A percentile compares a stretch with the other conserved stretches of the same genome.
phyloP scores from a whole-genome alignment of 2,113 vertebrate species.

The Sialia sialis region DNA sequence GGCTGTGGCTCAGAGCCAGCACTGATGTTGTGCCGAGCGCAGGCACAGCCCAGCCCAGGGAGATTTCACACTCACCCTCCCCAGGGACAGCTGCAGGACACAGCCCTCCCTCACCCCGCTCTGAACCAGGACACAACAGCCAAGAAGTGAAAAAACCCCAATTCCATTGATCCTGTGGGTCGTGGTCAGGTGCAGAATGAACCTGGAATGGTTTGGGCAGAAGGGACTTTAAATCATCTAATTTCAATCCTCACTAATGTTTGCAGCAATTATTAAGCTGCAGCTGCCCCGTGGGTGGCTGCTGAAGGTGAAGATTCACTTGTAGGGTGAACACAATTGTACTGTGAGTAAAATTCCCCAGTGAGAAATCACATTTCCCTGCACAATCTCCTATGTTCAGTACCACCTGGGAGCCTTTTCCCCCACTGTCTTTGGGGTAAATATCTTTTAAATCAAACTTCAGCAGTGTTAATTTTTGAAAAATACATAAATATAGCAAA shows the following conservation, averaged over 20 bases:
- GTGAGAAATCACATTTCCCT: neutral
- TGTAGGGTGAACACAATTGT: neutral
- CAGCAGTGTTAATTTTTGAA: neutral
- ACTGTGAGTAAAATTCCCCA: neutral
- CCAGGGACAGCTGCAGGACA: neutral
- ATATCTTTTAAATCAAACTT: neutral
- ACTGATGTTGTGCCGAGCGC: neutral
- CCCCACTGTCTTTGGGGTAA: neutral
- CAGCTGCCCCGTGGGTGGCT: neutral
- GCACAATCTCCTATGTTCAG: neutral
- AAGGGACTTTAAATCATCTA: neutral
- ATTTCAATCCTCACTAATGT: neutral
- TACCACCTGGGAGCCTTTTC: neutral
- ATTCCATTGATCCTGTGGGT: accelerated
- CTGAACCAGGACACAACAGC: neutral
- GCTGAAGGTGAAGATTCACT: neutral
- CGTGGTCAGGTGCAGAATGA: neutral
- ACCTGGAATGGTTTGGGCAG: neutral
- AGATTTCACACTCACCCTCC: neutral
- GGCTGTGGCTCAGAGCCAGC: neutral
- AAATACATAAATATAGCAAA: neutral
- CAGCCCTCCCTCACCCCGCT: neutral
- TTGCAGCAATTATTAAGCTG: neutral
- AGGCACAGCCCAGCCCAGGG: neutral
- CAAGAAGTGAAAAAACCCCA: neutral